Base-by-base conservation (phyloP, 2,113 vertebrate species). In the Conger conger region DNA sequence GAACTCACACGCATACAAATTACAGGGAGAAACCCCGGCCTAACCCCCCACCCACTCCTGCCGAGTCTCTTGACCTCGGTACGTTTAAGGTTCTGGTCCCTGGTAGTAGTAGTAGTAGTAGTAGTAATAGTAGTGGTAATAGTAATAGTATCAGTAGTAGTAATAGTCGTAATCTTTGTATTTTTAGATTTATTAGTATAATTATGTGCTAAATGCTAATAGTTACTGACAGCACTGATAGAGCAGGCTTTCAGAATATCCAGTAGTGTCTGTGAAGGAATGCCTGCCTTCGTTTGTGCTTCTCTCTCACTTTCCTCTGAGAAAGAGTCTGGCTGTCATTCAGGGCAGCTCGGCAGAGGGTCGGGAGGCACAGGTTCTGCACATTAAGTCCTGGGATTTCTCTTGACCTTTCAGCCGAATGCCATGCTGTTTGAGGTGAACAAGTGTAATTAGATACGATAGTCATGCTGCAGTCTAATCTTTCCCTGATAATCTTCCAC, bases 351-450 rank as follows among this genome's bases (percentile, higher is more conserved):
- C 76, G 79, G 83, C 77, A 81, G 84, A 87, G 86, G 87, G 82
- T 87, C 81, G 82, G 68, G 38, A 89, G 89, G 36, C 88, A 84
- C 91, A 92, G 91, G 92, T 93, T 94, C 89, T 50, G 79, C 83
- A 86, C 88, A 92, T 94, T 90, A 92, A 89, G 91, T 87, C 86
- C 76, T 83, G 87, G 91, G 88, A 92, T 90, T 94, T 94, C 91
- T 93, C 92, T 92, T 92, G 94, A 95, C 94, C 94, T 95, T 95
- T 94, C 84, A 78, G 88, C 88, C 90, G 93, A 95, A 95, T 93
- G 93, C 84, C 94, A 93, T 45, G 63, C 81, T 76, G 91, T 93
- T 91, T 91, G 91, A 94, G 92, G 89, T 89, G 90, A 85, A 86
- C 91, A 81, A 84, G 84, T 87, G 42, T 93, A 93, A 95, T 94